Percentiles rank a stretch among this genome's conserved stretches.
Conservation (phyloP, 2,113 vertebrate genomes). For the Syrmaticus mikado region DNA sequence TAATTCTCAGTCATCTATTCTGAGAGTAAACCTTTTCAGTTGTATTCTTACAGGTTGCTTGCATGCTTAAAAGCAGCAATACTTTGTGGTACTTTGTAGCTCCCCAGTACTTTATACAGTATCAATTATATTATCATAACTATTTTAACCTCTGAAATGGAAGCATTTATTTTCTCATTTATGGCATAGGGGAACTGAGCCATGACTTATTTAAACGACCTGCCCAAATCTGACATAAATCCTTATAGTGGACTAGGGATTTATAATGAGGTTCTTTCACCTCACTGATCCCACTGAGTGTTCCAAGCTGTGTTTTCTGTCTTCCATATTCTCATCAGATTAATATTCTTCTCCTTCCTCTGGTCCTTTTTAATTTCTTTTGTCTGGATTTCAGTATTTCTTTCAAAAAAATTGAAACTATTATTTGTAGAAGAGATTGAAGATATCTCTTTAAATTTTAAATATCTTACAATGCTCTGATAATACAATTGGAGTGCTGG, state of each 20-base stretch:
- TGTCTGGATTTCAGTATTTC: background rate
- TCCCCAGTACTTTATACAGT: background rate
- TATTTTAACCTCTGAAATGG: background rate
- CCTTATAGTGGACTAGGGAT: background rate
- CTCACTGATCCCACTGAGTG: background rate
- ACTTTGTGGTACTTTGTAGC: background rate
- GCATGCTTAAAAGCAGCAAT: background rate
- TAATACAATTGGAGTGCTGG: background rate
- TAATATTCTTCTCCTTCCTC: conserved; percentile 6
- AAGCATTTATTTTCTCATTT: conserved; percentile 29
- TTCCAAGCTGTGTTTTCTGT: background rate
- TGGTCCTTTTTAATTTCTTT: background rate
- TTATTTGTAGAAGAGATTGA: conserved; percentile 25
- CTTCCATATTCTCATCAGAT: conserved; percentile 8
- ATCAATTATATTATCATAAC: conserved; percentile 8
- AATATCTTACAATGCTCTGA: background rate
- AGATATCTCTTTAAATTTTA: conserved; percentile 7
- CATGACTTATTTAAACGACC: background rate
- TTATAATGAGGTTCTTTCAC: conserved; percentile 36
- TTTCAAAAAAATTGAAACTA: background rate
- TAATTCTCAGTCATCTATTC: background rate
- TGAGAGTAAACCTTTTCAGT: background rate
- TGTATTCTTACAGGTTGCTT: background rate
- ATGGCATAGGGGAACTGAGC: conserved; percentile 1
- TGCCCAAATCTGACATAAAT: conserved; percentile 32